A percentile compares a stretch with the other conserved stretches of the same genome.
These are phyloP conservation scores for Siderastrea siderea DNA, from an alignment of 92 coral and sea anemone genomes.

Conservation along the genomic window DNA sequence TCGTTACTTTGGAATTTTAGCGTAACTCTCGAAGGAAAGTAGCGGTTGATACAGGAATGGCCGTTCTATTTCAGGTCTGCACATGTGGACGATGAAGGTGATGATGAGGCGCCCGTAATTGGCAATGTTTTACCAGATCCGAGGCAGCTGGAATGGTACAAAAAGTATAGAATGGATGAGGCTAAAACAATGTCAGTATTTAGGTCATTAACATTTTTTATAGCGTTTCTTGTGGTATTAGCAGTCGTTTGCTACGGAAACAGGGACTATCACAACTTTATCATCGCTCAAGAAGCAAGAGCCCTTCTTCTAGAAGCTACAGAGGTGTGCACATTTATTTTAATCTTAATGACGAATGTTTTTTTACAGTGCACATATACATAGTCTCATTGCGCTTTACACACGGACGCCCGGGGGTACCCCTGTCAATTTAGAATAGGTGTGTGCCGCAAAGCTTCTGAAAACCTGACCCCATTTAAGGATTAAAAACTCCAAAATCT, in stretches of 20 bases:
- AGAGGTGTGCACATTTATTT: neutral
- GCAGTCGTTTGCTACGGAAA: constrained; percentile 33
- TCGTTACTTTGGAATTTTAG: too few species aligned
- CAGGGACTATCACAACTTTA: constrained; percentile 11
- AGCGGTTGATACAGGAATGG: too few species aligned
- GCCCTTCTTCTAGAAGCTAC: neutral
- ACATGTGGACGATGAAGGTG: neutral
- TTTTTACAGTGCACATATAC: neutral
- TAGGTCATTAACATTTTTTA: neutral
- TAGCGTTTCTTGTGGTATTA: constrained; percentile 9
- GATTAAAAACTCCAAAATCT: too few species aligned
- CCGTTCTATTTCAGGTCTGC: neutral
- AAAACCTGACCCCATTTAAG: too few species aligned
- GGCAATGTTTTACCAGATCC: constrained; percentile 5
- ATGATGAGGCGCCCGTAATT: neutral
- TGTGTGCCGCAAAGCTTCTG: too few species aligned
- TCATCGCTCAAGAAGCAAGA: constrained; percentile 10
- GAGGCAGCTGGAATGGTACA: constrained; percentile 24
- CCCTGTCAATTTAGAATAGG: too few species aligned
- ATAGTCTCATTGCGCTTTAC: too few species aligned
- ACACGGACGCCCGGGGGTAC: too few species aligned
- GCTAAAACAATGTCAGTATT: constrained; percentile 19
- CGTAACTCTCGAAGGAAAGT: too few species aligned
- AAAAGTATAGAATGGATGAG: constrained; percentile 20
- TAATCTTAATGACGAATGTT: neutral